A percentile compares a stretch with the other conserved stretches of the same genome.
phyloP scores from a whole-genome alignment of 2,888 invertebrate genomes.

The Drosophila meridiana region DNA sequence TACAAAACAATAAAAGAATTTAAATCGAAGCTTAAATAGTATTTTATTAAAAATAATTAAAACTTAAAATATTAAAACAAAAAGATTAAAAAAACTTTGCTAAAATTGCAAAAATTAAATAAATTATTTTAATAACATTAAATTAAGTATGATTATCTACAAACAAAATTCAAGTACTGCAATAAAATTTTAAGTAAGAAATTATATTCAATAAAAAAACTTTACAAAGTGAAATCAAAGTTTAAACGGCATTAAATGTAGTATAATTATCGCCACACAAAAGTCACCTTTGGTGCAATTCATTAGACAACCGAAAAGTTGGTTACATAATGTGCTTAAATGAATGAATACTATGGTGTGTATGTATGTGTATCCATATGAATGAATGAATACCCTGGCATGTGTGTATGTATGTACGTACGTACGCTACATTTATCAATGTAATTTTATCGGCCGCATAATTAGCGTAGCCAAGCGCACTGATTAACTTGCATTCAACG shows the following conservation, averaged over 20 bases:
- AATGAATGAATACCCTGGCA: not conserved
- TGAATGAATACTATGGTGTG: not conserved
- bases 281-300: constrained; percentile 44
- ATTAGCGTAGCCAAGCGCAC: constrained; percentile 81
- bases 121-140: too few relatives aligned
- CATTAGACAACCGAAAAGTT: constrained; percentile 58
- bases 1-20: too few relatives aligned
- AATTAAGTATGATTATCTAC: too few relatives aligned
- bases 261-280: constrained; percentile 33
- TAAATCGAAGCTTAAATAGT: too few relatives aligned
- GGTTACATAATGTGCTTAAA: constrained; percentile 20
- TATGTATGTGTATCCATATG: not conserved
- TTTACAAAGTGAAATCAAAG: not conserved
- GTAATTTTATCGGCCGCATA: constrained; percentile 68
- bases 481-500: constrained; percentile 81
- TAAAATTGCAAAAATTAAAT: too few relatives aligned
- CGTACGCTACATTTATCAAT: constrained; percentile 29
- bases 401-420: not conserved
- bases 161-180: too few relatives aligned
- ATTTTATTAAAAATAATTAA: too few relatives aligned
- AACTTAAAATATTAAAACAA: too few relatives aligned
- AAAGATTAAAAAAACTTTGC: too few relatives aligned
- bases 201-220: not conserved
- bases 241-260: not conserved
- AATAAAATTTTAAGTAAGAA: not conserved